phyloP scores from a whole-genome alignment of 1,140 invertebrate genomes.

The Drosophila arawakana region DNA sequence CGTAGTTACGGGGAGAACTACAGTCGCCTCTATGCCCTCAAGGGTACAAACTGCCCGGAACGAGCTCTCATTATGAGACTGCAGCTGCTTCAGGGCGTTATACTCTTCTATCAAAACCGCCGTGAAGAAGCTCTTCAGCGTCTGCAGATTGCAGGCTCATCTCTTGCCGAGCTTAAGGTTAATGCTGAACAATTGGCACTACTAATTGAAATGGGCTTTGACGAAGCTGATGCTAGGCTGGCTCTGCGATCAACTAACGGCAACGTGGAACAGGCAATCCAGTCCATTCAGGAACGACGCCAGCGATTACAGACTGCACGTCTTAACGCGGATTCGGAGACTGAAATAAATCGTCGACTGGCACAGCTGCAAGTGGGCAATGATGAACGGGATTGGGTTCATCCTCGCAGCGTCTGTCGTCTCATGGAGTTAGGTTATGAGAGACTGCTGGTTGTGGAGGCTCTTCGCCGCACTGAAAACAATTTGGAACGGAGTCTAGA shows the following conservation, averaged over 20 bases:
- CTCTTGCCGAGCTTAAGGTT: constrained; percentile 87
- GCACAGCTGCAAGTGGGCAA: constrained; percentile 49
- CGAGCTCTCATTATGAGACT: constrained; percentile 90
- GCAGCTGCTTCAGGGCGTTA: constrained; percentile 91
- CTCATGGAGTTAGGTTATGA: constrained; percentile 89
- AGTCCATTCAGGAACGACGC: constrained; percentile 87
- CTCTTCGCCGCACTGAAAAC: constrained; percentile 89
- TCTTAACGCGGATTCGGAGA: constrained; percentile 85
- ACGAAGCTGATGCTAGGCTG: constrained; percentile 87
- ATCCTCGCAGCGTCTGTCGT: constrained; percentile 85
- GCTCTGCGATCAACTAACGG: constrained; percentile 88
- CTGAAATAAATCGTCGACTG: constrained; percentile 83
- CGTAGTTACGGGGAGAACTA: constrained; percentile 90
- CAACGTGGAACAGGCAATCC: constrained; percentile 87
- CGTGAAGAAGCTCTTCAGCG: constrained; percentile 86
- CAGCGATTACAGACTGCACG: constrained; percentile 85
- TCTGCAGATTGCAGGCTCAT: constrained; percentile 86
- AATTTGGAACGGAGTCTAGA: constrained; percentile 79
- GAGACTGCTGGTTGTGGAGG: constrained; percentile 86
- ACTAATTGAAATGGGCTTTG: constrained; percentile 87
- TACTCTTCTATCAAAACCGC: constrained; percentile 90
- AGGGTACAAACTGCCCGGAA: constrained; percentile 88
- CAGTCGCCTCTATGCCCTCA: constrained; percentile 88
- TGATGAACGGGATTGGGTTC: constrained; percentile 58
- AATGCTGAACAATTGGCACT: constrained; percentile 85